Percentiles rank a stretch among this genome's conserved stretches.
phyloP scores from a whole-genome alignment of 2,113 vertebrate species.

The Corvus moneduloides region DNA sequence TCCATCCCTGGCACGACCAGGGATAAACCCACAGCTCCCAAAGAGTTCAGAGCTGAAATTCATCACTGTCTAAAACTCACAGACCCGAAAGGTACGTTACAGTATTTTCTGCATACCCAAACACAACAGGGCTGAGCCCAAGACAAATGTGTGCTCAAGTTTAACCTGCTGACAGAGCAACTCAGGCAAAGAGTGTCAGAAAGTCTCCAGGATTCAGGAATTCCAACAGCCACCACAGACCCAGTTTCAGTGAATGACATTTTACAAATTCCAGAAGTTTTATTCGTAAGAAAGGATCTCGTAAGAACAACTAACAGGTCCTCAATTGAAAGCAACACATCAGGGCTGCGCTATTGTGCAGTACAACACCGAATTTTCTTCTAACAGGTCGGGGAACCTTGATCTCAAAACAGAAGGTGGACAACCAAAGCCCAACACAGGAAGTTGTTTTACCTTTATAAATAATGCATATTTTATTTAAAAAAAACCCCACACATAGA shows the following conservation, averaged over 20 bases:
- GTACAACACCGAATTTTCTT: background rate
- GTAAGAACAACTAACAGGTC: background rate
- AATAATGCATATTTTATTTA: accelerated
- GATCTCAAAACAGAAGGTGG: background rate
- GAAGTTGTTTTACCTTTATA: background rate
- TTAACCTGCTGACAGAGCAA: background rate
- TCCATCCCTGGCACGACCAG: background rate
- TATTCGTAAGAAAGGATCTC: background rate
- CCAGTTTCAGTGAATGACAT: background rate
- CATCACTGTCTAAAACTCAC: background rate
- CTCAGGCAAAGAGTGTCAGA: background rate
- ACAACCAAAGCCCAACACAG: background rate
- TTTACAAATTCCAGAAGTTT: background rate
- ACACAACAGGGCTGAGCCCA: background rate
- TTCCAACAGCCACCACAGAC: background rate
- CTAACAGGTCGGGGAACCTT: background rate
- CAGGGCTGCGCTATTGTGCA: background rate
- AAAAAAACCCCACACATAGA: background rate
- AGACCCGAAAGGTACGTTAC: accelerated
- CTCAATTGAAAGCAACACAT: background rate
- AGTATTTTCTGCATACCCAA: background rate
- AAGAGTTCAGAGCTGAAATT: background rate
- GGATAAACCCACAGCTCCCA: background rate
- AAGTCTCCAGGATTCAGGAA: background rate
- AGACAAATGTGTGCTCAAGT: background rate